phyloP scores from a whole-genome alignment of 2,888 invertebrate species.

The Beris morrisii region DNA sequence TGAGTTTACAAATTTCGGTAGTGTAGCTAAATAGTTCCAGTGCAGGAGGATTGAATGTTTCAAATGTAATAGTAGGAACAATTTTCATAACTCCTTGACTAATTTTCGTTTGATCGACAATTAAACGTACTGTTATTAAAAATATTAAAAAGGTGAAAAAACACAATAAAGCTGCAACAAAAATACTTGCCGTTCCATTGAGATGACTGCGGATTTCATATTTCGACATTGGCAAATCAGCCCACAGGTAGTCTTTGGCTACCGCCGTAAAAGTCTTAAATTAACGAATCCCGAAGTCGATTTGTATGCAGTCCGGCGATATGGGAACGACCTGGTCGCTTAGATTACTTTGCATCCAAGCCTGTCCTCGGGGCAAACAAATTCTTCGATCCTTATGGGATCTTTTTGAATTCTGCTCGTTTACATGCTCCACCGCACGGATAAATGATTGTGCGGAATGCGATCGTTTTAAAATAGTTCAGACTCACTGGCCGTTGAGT shows the following conservation, averaged over 20 bases:
- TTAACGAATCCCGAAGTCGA: constrained; percentile 41
- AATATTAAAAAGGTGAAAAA: too few relatives aligned
- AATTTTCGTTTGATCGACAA: too few relatives aligned
- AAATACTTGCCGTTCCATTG: too few relatives aligned
- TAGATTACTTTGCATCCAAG: constrained; percentile 28
- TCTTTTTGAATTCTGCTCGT: constrained; percentile 40
- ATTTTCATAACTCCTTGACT: too few relatives aligned
- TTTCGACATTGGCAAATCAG: too few relatives aligned
- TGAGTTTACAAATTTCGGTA: too few relatives aligned
- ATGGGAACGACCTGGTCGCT: constrained; percentile 2
- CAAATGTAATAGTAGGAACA: too few relatives aligned
- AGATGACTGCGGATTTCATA: too few relatives aligned
- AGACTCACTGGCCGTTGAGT: constrained; percentile 29
- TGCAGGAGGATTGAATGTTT: too few relatives aligned
- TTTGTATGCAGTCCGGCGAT: constrained; percentile 7
- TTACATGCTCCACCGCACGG: constrained; percentile 8
- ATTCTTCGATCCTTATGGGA: constrained; percentile 53
- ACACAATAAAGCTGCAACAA: too few relatives aligned
- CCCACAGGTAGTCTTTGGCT: constrained; percentile 35
- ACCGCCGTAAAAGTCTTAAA: constrained; percentile 43
- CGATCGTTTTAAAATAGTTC: constrained; percentile 37
- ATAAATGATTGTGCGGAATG: constrained; percentile 29
- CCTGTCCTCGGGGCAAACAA: constrained; percentile 50
- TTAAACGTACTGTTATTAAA: too few relatives aligned
- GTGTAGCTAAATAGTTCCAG: too few relatives aligned